Conservation (phyloP, 2,888 invertebrate species). For the Chymomyza fuscimana region DNA sequence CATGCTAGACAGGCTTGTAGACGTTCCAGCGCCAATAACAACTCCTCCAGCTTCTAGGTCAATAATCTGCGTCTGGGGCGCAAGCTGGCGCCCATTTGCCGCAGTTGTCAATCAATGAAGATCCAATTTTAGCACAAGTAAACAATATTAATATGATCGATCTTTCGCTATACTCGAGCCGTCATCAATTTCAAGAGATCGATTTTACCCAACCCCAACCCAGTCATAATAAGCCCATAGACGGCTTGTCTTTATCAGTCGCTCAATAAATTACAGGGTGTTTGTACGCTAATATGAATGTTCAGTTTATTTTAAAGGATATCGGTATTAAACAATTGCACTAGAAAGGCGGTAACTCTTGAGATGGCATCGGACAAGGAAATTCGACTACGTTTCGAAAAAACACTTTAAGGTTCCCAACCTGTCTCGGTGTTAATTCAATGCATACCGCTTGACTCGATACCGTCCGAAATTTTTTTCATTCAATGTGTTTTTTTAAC, state of each 20-base stretch:
- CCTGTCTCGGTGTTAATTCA: too few species aligned
- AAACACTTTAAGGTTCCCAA: too few species aligned
- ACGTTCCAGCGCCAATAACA: background rate
- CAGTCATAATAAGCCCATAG: background rate
- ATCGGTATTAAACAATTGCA: background rate
- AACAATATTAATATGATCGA: constrained; percentile 57
- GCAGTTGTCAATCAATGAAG: constrained; percentile 71
- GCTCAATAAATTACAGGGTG: background rate
- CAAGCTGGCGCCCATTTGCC: constrained; percentile 60
- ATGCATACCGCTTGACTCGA: too few species aligned
- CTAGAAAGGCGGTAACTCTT: too few species aligned
- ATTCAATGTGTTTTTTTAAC: too few species aligned
- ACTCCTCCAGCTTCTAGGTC: constrained; percentile 50
- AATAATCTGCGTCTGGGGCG: constrained; percentile 56
- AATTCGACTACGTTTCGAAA: too few species aligned
- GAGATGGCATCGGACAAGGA: too few species aligned
- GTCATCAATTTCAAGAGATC: background rate
- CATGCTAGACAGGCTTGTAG: background rate
- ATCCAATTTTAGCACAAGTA: constrained; percentile 74
- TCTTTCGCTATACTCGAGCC: background rate
- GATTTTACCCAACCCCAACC: background rate
- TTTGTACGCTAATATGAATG: background rate
- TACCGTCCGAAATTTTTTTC: too few species aligned
- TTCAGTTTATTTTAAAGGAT: background rate
- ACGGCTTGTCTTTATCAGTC: background rate